Evolutionary conservation across 2,113 vertebrate species (phyloP).

Genomic region (Arothron firmamentum): DNA sequence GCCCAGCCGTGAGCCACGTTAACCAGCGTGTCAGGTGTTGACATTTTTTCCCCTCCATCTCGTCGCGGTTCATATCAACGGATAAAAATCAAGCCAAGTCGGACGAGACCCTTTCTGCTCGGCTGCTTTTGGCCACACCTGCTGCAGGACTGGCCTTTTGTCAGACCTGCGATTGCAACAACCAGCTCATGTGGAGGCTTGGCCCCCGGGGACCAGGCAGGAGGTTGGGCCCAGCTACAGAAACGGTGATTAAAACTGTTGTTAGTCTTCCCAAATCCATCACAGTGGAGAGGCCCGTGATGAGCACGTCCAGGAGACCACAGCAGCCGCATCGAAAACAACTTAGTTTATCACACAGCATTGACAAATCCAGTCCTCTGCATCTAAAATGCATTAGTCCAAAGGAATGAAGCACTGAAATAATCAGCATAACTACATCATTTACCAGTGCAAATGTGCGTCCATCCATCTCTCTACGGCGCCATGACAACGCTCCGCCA

Average conservation of each 20-base stretch:
- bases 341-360: neutral
- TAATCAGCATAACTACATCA: conserved; percentile 9
- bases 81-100: conserved; percentile 25
- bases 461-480: conserved; percentile 11
- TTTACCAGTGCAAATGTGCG: neutral
- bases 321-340: neutral
- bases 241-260: conserved; percentile 11
- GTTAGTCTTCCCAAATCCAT: conserved; percentile 6
- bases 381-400: neutral
- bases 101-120: conserved; percentile 16
- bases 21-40: conserved; percentile 50
- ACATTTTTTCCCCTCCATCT: conserved; percentile 8
- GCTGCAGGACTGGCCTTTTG: conserved; percentile 4
- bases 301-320: neutral
- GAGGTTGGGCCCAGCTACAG: neutral
- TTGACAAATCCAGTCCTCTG: conserved; percentile 8
- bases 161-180: neutral
- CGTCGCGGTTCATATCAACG: conserved; percentile 29
- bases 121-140: conserved; percentile 18
- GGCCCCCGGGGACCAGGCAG: conserved; percentile 6
- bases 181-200: conserved; percentile 11
- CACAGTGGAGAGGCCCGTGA: too few species aligned
- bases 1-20: conserved; percentile 34
- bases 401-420: conserved; percentile 12
- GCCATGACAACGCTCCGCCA: too few species aligned